Base-by-base conservation (phyloP, 2,888 invertebrate species). In the Acanthosepion esculentum region DNA sequence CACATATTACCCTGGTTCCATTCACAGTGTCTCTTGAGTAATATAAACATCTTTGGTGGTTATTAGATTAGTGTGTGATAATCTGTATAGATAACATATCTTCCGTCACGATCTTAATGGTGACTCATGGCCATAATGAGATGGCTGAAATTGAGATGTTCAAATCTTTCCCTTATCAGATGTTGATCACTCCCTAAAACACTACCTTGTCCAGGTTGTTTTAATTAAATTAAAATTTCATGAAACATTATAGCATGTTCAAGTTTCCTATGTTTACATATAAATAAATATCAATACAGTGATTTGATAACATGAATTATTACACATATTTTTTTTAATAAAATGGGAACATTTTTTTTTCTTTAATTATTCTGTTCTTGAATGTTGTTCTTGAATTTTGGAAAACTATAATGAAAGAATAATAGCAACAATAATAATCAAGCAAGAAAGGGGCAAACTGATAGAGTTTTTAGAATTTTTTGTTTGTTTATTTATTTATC, bases 51-150 rank as follows among this genome's bases (percentile, higher is more conserved):
- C 78, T 78, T 78, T 78, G 33, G 78, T 18, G 78, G 78, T 78
- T 78, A 78, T 78, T 78, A 78, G 78, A 78, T 78, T 78, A 78
- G n/a, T 23, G 33, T 78, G n/a, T 78, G 78, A 78, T 78, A 78
- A 78, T 78, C 78, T 78, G 78, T 78, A 15, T 78, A 78, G 78
- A 78, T 78, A 78, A 78, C 78, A n/a, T 78, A 78, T 78, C 78
- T 78, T 78, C 78, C 78, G 78, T 78, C 78, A n/a, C n/a, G 78
- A 78, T 78, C 78, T 78, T 78, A n/a, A 78, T 78, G 78, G n/a
- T 78, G 78, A 78, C 78, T 78, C 78, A 78, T 78, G 78, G 78
- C 78, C 78, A 33, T 78, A 78, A 78, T 78, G 78, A 78, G 78
- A 78, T 78, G 78, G n/a, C 78, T 78, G 78, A n/a, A 78, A 78